A percentile compares a stretch with the other conserved stretches of the same genome.
phyloP scores from a whole-genome alignment of 1,140 invertebrate genomes.

The Apis laboriosa region DNA sequence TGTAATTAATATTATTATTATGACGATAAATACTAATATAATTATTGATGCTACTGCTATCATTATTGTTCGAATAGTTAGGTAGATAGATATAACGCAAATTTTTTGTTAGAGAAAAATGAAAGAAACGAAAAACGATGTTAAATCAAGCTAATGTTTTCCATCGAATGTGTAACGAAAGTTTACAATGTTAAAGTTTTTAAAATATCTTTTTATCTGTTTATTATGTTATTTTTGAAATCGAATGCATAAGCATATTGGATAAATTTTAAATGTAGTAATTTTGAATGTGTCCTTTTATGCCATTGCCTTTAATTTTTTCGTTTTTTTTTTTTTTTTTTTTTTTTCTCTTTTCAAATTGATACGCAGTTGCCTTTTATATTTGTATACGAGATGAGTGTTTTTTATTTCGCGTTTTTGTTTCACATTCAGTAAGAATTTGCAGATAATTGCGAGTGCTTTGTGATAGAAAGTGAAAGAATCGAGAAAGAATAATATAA shows the following conservation, averaged over 20 bases:
- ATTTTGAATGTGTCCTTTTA: not conserved
- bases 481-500: not conserved
- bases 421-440: constrained; percentile 27
- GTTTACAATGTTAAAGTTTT: constrained; percentile 47
- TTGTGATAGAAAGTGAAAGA: constrained; percentile 15
- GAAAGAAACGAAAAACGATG: constrained; percentile 7
- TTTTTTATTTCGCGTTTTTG: constrained; percentile 16
- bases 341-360: not conserved
- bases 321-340: not conserved
- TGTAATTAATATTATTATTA: constrained; percentile 50
- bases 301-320: not conserved
- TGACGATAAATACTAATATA: constrained; percentile 25
- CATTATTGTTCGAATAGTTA: constrained; percentile 50
- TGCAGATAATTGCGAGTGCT: not conserved
- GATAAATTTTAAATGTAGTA: not conserved
- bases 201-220: constrained; percentile 10
- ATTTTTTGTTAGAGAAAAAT: constrained; percentile 10
- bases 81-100: constrained; percentile 7
- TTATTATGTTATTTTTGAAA: not conserved
- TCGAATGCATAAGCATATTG: not conserved
- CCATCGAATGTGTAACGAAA: constrained; percentile 43
- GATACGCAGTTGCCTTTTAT: not conserved
- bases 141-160: constrained; percentile 36
- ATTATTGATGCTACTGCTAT: constrained; percentile 45
- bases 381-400: constrained; percentile 21